Percentiles rank a stretch among this genome's conserved stretches.
These are phyloP conservation scores for Cyrtorhinus lividipennis DNA, from an alignment of 1,140 invertebrate genomes.

Conservation along the genomic window DNA sequence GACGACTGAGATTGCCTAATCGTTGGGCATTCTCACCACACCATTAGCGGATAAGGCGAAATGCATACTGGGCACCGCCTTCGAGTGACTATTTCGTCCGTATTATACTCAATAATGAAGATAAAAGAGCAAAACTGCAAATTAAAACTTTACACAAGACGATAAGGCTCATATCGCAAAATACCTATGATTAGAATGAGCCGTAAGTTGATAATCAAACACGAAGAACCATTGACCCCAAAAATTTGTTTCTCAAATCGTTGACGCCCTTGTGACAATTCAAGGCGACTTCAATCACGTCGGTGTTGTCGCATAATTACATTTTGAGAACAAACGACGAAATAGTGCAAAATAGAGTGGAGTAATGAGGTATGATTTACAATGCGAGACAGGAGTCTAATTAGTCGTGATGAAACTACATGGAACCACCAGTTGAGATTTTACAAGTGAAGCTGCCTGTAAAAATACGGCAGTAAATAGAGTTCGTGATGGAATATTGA, in stretches of 20 bases:
- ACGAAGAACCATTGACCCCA: not conserved
- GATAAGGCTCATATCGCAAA: not conserved
- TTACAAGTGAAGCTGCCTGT: not conserved
- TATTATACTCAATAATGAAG: no score
- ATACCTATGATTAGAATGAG: not conserved
- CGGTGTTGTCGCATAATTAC: no score
- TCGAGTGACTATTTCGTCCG: not conserved
- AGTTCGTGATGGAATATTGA: no score
- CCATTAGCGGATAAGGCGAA: not conserved
- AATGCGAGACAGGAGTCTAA: not conserved
- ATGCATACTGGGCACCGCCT: not conserved
- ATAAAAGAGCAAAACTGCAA: no score
- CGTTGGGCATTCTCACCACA: not conserved
- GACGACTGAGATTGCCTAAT: slow-evolving; percentile 1
- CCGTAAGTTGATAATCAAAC: not conserved
- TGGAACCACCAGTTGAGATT: slow-evolving; percentile 7
- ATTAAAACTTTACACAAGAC: no score
- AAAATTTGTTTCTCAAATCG: no score
- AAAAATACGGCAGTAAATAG: no score
- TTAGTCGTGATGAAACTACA: not conserved
- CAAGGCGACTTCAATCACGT: no score
- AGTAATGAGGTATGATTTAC: not conserved
- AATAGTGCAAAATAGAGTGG: no score
- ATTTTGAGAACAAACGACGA: no score
- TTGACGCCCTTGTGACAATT: no score